These are phyloP conservation scores for Symphodus melops DNA, from an alignment of 2,113 vertebrate species.

Conservation along the genomic window DNA sequence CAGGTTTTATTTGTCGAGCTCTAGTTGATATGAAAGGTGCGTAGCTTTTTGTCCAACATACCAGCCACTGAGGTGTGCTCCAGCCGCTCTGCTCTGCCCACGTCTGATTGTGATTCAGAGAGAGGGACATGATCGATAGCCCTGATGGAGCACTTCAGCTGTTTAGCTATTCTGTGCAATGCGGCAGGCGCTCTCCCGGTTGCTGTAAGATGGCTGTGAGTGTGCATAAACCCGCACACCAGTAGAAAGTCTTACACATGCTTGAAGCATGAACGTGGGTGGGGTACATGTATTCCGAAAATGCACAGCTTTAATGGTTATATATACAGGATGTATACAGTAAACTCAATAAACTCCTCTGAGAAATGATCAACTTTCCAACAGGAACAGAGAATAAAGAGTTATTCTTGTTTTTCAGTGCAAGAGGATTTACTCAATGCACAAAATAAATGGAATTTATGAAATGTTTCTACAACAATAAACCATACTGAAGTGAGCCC, in stretches of 20 bases:
- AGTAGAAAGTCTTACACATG: slow-evolving; percentile 14
- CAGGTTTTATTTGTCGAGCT: slow-evolving; percentile 60
- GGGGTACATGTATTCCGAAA: background rate
- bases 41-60: slow-evolving; percentile 57
- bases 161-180: slow-evolving; percentile 81
- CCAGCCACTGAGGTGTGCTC: slow-evolving; percentile 59
- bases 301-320: background rate
- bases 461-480: slow-evolving; percentile 76
- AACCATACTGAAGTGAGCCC: slow-evolving; percentile 75
- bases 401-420: slow-evolving; percentile 61
- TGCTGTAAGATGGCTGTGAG: slow-evolving; percentile 46
- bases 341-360: background rate
- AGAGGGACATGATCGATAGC: slow-evolving; percentile 80
- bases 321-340: no score
- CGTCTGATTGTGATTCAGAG: slow-evolving; percentile 79
- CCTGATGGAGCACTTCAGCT: slow-evolving; percentile 77
- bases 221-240: slow-evolving; percentile 39
- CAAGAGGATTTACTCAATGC: slow-evolving; percentile 66
- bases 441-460: slow-evolving; percentile 77
- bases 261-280: background rate
- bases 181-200: slow-evolving; percentile 68
- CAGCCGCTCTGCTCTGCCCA: slow-evolving; percentile 66
- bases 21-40: slow-evolving; percentile 71
- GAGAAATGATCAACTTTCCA: slow-evolving; percentile 41
- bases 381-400: slow-evolving; percentile 38